phyloP scores from a whole-genome alignment of 2,888 invertebrate species.

The Drosophila fungiperda region DNA sequence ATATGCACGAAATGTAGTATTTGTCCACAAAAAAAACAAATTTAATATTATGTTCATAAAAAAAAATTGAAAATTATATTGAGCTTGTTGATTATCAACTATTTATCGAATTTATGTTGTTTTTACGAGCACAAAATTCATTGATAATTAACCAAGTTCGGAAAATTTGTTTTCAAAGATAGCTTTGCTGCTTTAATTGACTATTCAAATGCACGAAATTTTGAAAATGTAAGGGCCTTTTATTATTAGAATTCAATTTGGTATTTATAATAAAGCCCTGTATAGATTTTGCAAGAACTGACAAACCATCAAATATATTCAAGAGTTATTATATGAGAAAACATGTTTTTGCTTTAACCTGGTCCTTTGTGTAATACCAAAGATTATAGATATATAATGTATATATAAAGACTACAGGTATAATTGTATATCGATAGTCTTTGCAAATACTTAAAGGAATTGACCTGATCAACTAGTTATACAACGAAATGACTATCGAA shows the following conservation, averaged over 20 bases:
- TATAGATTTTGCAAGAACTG: not conserved
- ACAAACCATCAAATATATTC: not conserved
- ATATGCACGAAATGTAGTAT: conserved; percentile 5
- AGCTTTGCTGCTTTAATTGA: not conserved
- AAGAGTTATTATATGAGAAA: not conserved
- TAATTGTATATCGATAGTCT: not conserved
- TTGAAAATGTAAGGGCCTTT: not conserved
- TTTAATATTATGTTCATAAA: not conserved
- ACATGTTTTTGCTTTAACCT: not conserved
- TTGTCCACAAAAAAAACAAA: not conserved
- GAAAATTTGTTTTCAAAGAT: not conserved
- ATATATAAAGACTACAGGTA: not conserved
- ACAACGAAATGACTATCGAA: not conserved
- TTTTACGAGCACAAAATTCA: not conserved
- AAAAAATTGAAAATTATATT: not conserved
- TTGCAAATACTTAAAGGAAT: not conserved
- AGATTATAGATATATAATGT: not conserved
- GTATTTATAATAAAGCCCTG: not conserved
- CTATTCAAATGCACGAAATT: not conserved
- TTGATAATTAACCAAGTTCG: not conserved
- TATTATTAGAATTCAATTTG: not conserved
- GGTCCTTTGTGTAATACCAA: not conserved
- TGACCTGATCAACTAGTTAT: not conserved
- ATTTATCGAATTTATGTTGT: not conserved
- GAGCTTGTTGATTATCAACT: not conserved